Evolutionary conservation across 2,797 vertebrate species (phyloP).

Genomic region (Halcyon chelicuti): DNA sequence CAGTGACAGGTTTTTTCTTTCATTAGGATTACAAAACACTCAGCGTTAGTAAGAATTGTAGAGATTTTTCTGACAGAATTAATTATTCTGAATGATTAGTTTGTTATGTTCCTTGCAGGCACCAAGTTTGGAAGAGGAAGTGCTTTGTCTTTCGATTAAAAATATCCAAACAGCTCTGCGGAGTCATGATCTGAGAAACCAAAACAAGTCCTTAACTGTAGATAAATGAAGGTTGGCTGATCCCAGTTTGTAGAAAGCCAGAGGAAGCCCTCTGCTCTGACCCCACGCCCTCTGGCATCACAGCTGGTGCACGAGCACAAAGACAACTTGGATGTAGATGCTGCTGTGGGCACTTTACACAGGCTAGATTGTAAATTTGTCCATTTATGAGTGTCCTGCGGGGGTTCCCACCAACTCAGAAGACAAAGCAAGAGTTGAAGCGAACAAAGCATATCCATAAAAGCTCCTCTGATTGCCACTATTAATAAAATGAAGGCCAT

Average conservation of each 20-base stretch:
- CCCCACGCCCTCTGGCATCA: constrained; percentile 64
- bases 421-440: constrained; percentile 66
- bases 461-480: constrained; percentile 62
- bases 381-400: constrained; percentile 74
- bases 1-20: constrained; percentile 62
- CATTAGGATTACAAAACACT: constrained; percentile 62
- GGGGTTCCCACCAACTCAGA: constrained; percentile 68
- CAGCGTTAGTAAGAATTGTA: constrained; percentile 45
- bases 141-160: constrained; percentile 75
- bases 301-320: constrained; percentile 77
- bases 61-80: constrained; percentile 75
- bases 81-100: constrained; percentile 74
- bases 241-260: constrained; percentile 37
- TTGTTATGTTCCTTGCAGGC: constrained; percentile 60
- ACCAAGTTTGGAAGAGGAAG: constrained; percentile 73
- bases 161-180: constrained; percentile 72
- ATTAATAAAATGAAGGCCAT: constrained; percentile 69
- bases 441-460: constrained; percentile 68
- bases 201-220: constrained; percentile 70
- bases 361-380: constrained; percentile 78
- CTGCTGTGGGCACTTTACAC: constrained; percentile 70
- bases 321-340: constrained; percentile 67
- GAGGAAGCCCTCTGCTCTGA: constrained; percentile 70
- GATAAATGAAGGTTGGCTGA: constrained; percentile 69
- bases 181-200: constrained; percentile 73